phyloP scores from a whole-genome alignment of 2,113 vertebrate genomes.

The Argyrosomus japonicus region DNA sequence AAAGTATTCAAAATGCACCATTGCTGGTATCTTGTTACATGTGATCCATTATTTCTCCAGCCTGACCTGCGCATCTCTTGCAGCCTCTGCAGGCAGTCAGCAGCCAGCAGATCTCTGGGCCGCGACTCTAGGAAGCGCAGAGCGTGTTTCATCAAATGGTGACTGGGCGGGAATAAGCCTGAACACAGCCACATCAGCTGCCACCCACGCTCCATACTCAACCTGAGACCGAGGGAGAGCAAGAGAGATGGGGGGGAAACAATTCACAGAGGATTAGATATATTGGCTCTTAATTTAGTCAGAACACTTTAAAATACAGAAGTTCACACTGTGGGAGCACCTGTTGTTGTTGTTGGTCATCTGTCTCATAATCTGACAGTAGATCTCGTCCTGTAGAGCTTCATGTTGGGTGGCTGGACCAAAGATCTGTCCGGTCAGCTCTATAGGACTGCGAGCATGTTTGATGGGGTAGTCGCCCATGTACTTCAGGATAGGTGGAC shows the following conservation, averaged over 20 bases:
- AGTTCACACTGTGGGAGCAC: constrained; percentile 73
- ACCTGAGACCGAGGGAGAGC: constrained; percentile 74
- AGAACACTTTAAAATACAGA: background rate
- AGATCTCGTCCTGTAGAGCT: constrained; percentile 90
- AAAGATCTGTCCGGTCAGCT: constrained; percentile 95
- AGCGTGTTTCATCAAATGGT: constrained; percentile 82
- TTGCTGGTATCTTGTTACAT: too few species aligned
- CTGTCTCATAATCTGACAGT: constrained; percentile 98
- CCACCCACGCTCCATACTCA: constrained; percentile 91
- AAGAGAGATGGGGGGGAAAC: background rate
- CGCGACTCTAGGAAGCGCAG: constrained; percentile 90
- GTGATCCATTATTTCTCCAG: background rate
- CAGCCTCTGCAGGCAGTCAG: constrained; percentile 86
- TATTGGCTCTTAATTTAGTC: background rate
- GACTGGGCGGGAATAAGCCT: constrained; percentile 90
- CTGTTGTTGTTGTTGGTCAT: constrained; percentile 90
- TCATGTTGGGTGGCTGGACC: constrained; percentile 84
- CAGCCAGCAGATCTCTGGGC: constrained; percentile 84
- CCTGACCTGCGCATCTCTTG: constrained; percentile 88
- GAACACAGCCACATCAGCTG: constrained; percentile 95
- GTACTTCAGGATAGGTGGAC: constrained; percentile 93
- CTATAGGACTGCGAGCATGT: constrained; percentile 80
- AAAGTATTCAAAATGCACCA: background rate
- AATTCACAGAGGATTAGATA: background rate
- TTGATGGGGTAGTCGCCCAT: constrained; percentile 96